phyloP scores from a whole-genome alignment of 2,888 invertebrate species.

The Leucophenga montana region DNA sequence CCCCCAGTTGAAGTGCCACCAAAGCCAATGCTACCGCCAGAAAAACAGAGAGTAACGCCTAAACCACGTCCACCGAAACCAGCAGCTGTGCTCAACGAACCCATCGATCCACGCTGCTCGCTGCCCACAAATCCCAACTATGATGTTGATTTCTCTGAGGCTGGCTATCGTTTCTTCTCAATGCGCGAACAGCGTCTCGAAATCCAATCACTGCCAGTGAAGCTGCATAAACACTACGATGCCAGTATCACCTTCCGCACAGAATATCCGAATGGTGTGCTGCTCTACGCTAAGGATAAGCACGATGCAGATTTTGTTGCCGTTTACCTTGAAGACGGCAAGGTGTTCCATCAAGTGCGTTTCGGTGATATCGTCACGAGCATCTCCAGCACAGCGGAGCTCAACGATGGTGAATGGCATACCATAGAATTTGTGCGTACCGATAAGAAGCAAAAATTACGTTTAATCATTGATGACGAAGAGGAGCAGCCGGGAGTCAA shows the following conservation, averaged over 20 bases:
- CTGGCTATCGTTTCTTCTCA: conserved; percentile 70
- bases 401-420: conserved; percentile 88
- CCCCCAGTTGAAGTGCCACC: conserved; percentile 38
- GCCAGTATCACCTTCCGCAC: conserved; percentile 85
- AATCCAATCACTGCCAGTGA: conserved; percentile 77
- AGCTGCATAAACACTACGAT: conserved; percentile 80
- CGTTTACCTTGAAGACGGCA: conserved; percentile 82
- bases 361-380: conserved; percentile 77
- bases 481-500: conserved; percentile 54
- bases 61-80: conserved; percentile 43
- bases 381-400: conserved; percentile 76
- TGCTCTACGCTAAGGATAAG: conserved; percentile 85
- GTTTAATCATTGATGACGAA: conserved; percentile 63
- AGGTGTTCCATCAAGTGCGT: conserved; percentile 80
- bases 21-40: conserved; percentile 54
- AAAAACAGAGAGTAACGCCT: conserved; percentile 40
- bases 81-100: conserved; percentile 50
- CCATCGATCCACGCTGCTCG: conserved; percentile 69
- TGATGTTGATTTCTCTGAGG: conserved; percentile 67
- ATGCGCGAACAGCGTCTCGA: conserved; percentile 82
- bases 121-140: conserved; percentile 69
- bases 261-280: conserved; percentile 82
- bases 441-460: conserved; percentile 75
- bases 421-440: conserved; percentile 80
- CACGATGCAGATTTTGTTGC: conserved; percentile 82